Percentiles rank a stretch among this genome's conserved stretches.
These are phyloP conservation scores for Siniperca scherzeri DNA, from an alignment of 2,797 vertebrate genomes.

Conservation along the genomic window DNA sequence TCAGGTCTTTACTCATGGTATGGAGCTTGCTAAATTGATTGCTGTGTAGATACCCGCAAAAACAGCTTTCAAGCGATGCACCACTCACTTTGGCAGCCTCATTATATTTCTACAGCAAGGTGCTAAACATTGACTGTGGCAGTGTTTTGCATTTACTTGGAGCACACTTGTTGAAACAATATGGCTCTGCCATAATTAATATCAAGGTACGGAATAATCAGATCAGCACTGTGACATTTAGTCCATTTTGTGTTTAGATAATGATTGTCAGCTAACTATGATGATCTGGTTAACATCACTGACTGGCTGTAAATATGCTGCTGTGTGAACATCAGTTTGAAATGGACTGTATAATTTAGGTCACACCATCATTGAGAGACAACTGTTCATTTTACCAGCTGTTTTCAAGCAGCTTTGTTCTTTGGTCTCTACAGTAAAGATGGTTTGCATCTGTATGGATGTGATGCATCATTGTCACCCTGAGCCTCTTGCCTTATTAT, in stretches of 20 bases:
- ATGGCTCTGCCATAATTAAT: neutral
- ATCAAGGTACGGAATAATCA: neutral
- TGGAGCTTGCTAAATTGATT: no score
- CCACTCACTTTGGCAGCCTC: neutral
- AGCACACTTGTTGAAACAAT: neutral
- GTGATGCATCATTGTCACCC: neutral
- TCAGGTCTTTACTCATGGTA: neutral
- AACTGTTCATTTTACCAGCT: conserved; percentile 3
- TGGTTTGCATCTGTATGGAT: neutral
- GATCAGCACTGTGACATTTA: neutral
- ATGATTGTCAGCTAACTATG: neutral
- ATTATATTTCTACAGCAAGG: neutral
- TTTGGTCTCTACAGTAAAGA: neutral
- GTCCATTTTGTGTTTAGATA: neutral
- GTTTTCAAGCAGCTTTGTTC: conserved; percentile 4
- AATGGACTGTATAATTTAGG: neutral
- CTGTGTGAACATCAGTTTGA: neutral
- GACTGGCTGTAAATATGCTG: neutral
- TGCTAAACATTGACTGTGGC: neutral
- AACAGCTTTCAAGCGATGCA: neutral
- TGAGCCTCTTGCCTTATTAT: neutral
- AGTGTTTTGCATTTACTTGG: neutral
- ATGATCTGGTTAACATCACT: neutral
- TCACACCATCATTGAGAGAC: neutral
- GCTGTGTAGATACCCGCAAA: neutral